Evolutionary conservation across 2,113 vertebrate species (phyloP), one percentile per base, ranked within the genome.

Genomic region (Spheniscus mendiculus): DNA sequence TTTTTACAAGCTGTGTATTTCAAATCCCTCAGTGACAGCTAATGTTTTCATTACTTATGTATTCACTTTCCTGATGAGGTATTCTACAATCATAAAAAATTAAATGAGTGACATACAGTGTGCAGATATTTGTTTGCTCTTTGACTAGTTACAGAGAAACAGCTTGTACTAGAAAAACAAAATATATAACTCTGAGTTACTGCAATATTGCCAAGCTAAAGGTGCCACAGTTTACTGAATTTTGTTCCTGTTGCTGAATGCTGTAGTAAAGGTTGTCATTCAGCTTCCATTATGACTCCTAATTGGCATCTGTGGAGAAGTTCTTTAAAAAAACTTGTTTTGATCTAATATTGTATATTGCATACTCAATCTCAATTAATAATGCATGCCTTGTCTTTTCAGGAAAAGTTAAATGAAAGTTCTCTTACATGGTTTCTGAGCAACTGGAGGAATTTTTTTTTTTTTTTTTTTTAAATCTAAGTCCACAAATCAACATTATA

Each of bases 111-210:
- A 25, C 71, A 91, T 65, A 63, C 15, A 83, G 20, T 42, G 70
- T 67, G 69, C 70, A 91, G 80, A 72, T 89, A 95, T 70, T 94
- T 97, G 78, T 88, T 98, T 96, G 87, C 53, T 95, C 71, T 94
- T 92, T 88, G 63, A 86, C 70, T 94, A 86, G 42, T 82, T 90
- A 87, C 36, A 77, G 11, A 79, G 85, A 94, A 97, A 89, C 82
- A 95, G 84, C 38, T 87, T 92, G 86, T 67, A 76, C 50, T 71
- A 78, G 78, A 79, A 95, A 94, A 93, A 52, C 76, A 81, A 94
- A 90, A 78, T 74, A 73, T 59, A 67, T 73, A 87, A 70, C 38
- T 70, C 40, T 67, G 67, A 89, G 70, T 55, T 78, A 61, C 45
- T 50, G 52, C 65, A 90, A 49, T 69, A 72, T 55, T 85, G 50